Base-by-base conservation (phyloP, 2,888 invertebrate genomes). In the Dinocampus coccinellae region DNA sequence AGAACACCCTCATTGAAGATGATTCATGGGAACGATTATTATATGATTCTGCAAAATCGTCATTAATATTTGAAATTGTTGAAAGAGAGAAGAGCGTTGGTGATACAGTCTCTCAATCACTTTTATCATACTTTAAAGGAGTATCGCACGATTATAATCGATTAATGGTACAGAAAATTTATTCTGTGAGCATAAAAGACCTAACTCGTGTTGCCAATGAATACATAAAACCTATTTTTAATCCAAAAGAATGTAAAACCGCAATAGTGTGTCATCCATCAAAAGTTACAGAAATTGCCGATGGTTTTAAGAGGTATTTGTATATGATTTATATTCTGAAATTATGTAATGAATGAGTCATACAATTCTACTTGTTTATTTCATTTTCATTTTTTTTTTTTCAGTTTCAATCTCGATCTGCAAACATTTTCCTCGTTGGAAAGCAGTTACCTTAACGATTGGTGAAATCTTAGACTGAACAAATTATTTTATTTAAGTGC, bases 51-150 rank as follows among this genome's bases (percentile, higher is more conserved):
- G 96, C 96, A 0, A 93, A 92, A 82, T 94, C 95, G 83, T 95
- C 96, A 16, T 90, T 95, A n/a, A 92, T 97, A 75, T 97, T 94
- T 87, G 94, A 96, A 83, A 91, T 95, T 64, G 94, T 97, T 73
- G 93, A 94, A 79, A 90, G 92, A 76, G 95, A 96, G 86, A 93
- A 94, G 83, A 94, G 93, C 70, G 91, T 95, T 11, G 92, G 93
- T 0, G 92, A 92, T 80, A 91, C 94, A 24, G 93, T 95, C 26
- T 85, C 88, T 39, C 91, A 93, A 80, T 94, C 95, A 0, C 88
- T 97, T n/a, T 85, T 92, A 66, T 91, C 92, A 63, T 93, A 93
- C 84, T 91, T 95, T 81, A 90, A 92, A 77, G 90, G 91, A 22
- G 91, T 93, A 0, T 90, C 91, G 6, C 90, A 91, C 16, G 89